Base-by-base conservation (phyloP, 1,140 invertebrate genomes). In the Heliconius congener region DNA sequence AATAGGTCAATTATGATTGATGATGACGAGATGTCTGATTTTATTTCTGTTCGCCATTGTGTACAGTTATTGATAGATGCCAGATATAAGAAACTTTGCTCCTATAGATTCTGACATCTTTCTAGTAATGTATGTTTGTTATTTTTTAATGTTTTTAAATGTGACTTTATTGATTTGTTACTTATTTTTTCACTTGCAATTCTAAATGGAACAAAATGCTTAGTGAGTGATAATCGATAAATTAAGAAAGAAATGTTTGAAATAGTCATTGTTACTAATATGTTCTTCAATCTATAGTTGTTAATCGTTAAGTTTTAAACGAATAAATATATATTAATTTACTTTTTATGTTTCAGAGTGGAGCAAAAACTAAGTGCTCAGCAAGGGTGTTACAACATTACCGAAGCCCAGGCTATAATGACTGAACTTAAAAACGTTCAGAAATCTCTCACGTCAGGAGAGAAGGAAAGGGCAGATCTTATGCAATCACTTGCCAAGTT, bases 341-440 rank as follows among this genome's bases (percentile, higher is more conserved):
- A 13, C 23, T 66, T 30, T 66, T 66, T 5, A 30, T 80, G 30
- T 95, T 96, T 71, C 93, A 98, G 98, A 88, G 98, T 99, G 75
- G 98, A 99, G 92, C 97, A 98, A 95, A 99, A 99, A 95, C 95
- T 99, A 83, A 97, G 95, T 89, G 96, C 97, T 19, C 96, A 97
- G 84, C 96, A 98, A 88, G 97, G 97, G 74, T 98, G 97, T 88
- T 99, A 99, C 91, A 99, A 98, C 90, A 97, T 99, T 78, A 96
- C 96, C 27, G 98, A 99, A 95, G 98, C 98, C 0, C 98, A 99
- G 93, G 98, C 98, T 3, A 99, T 99, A 72, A 97, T 99, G 95
- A 97, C 97, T 23, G 98, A 99, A 91, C 96, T 99, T 74, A 96
- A 97, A 76, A 98, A 99, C 90, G 98, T 99, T 70, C 98, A 99